Evolutionary conservation across 2,888 invertebrate genomes (phyloP).

Genomic region (Odontocolon sp.): DNA sequence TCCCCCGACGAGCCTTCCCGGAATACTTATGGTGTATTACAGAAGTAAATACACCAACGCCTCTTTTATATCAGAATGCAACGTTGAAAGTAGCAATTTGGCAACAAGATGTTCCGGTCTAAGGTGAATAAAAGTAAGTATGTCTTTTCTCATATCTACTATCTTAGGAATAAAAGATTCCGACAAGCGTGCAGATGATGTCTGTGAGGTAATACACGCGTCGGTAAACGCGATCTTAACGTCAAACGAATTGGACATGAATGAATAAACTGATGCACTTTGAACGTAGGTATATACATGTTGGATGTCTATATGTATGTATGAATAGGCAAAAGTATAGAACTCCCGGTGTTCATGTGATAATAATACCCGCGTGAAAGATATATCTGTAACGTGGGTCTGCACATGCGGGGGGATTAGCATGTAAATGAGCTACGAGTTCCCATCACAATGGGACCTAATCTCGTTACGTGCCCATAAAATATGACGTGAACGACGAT

Average conservation of each 20-base stretch:
- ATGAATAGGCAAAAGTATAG: not conserved
- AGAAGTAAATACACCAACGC: too few relatives aligned
- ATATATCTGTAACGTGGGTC: constrained; percentile 25
- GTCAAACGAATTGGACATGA: not conserved
- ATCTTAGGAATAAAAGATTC: too few relatives aligned
- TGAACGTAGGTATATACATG: not conserved
- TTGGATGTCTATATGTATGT: too few relatives aligned
- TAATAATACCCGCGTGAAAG: constrained; percentile 40
- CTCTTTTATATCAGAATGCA: not conserved
- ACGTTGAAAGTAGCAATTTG: not conserved
- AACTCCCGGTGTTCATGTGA: constrained; percentile 12
- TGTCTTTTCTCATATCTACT: too few relatives aligned
- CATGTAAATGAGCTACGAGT: constrained; percentile 75
- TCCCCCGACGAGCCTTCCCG: not conserved
- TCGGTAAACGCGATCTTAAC: too few relatives aligned
- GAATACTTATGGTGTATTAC: not conserved
- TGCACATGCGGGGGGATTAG: constrained; percentile 68
- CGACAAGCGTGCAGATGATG: too few relatives aligned
- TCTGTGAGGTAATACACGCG: too few relatives aligned
- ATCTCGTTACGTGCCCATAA: constrained; percentile 75
- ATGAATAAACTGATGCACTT: not conserved
- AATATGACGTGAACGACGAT: constrained; percentile 73
- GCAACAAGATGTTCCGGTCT: too few relatives aligned
- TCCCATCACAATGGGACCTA: constrained; percentile 73
- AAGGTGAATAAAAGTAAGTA: too few relatives aligned